Base-by-base conservation (phyloP, 2,113 vertebrate species). In the Delphinapterus leucas region DNA sequence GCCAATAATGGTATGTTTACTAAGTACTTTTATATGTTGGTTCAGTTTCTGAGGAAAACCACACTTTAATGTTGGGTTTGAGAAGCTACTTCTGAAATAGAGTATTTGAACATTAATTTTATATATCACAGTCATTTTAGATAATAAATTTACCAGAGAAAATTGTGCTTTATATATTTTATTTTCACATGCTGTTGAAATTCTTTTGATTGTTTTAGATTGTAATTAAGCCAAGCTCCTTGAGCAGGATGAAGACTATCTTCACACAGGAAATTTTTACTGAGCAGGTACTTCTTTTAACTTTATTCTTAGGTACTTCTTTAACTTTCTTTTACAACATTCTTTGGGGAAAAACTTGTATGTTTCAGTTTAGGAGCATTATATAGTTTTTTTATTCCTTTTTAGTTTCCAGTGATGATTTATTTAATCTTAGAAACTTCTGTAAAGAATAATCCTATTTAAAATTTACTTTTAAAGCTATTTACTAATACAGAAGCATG, bases 261-360 rank as follows among this genome's bases (percentile, higher is more conserved):
- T 99, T 99, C 98, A 99, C 99, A 21, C 99, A 99, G 92, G 99
- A 99, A 98, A 99, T 99, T 98, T 99, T 99, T 98, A 99, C 99
- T n/a, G 99, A 99, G 76, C 99, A 99, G 99, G 99, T 99, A 98
- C 49, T 71, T 95, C 26, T 95, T 93, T 96, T 79, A 49, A 77
- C 36, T 85, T 88, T 96, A 85, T 97, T 97, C 60, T 63, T 96
- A 70, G 79, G 4, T 65, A 79, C 12, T 84, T 73, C 68, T 77
- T 95, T 80, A 92, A 85, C 26, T 85, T 95, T 74, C 17, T 92
- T 90, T 85, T 67, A 53, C 2, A 83, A 10, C 13, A 63, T 82
- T 85, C 36, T 85, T 84, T 95, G 44, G 60, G 58, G 25, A 18
- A 71, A 93, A 88, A 94, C 23, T 28, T 96, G 15, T 23, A 47